Conservation (phyloP, 2,113 vertebrate genomes). For the Siphamia tubifer region DNA sequence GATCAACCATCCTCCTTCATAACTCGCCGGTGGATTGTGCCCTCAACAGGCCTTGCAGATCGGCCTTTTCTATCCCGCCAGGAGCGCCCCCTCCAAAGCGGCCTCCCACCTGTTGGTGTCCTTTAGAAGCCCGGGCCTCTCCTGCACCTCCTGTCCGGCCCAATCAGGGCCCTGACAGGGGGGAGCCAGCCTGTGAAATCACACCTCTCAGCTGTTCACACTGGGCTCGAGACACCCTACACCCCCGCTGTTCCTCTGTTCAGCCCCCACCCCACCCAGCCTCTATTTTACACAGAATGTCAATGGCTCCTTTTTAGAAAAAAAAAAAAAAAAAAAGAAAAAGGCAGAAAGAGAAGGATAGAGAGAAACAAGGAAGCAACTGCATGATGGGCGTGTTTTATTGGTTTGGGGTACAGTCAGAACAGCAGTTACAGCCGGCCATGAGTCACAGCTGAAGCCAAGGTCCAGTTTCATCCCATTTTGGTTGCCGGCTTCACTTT, state of each 20-base stretch:
- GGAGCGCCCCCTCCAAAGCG: slow-evolving; percentile 76
- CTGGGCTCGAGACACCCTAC: slow-evolving; percentile 81
- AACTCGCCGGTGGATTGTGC: slow-evolving; percentile 73
- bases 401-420: slow-evolving; percentile 46
- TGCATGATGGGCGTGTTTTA: slow-evolving; percentile 66
- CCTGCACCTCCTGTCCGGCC: slow-evolving; percentile 92
- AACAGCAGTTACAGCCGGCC: slow-evolving; percentile 52
- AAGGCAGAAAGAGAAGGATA: slow-evolving; percentile 16
- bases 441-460: slow-evolving; percentile 63
- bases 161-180: slow-evolving; percentile 92
- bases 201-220: slow-evolving; percentile 95
- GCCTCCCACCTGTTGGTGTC: slow-evolving; percentile 94
- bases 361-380: slow-evolving; percentile 65
- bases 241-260: slow-evolving; percentile 66
- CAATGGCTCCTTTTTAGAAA: slow-evolving; percentile 68
- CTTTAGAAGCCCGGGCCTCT: slow-evolving; percentile 87
- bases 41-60: slow-evolving; percentile 67
- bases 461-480: slow-evolving; percentile 52
- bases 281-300: slow-evolving; percentile 70
- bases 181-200: slow-evolving; percentile 85
- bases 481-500: slow-evolving; percentile 15
- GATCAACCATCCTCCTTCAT: slow-evolving; percentile 64
- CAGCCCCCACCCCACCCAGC: slow-evolving; percentile 39
- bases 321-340: slow-evolving; percentile 43
- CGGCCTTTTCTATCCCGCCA: slow-evolving; percentile 87